Percentiles rank a stretch among this genome's conserved stretches.
phyloP scores from a whole-genome alignment of 2,888 invertebrate species.

The Synanthedon andrenaeformis region DNA sequence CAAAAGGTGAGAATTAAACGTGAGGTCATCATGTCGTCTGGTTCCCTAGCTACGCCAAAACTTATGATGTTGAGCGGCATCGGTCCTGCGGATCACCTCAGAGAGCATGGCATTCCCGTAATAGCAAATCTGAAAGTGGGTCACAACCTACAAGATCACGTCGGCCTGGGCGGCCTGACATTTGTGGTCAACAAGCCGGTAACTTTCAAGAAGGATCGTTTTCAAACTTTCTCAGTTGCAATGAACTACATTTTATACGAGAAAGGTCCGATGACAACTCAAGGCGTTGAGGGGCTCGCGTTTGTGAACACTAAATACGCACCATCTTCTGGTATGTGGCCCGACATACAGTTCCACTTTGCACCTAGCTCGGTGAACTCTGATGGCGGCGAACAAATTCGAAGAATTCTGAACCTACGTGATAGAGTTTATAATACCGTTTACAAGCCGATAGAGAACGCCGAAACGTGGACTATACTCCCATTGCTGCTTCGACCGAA shows the following conservation, averaged over 20 bases:
- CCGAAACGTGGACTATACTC: conserved; percentile 87
- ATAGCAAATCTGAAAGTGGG: conserved; percentile 83
- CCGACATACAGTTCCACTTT: conserved; percentile 90
- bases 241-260: conserved; percentile 86
- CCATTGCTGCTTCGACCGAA: conserved; percentile 86
- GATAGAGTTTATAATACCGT: conserved; percentile 87
- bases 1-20: conserved; percentile 78
- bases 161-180: conserved; percentile 86
- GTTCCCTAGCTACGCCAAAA: conserved; percentile 90
- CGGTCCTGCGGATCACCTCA: conserved; percentile 82
- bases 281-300: conserved; percentile 88
- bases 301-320: conserved; percentile 90
- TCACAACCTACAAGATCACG: conserved; percentile 88
- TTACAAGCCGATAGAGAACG: conserved; percentile 81
- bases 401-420: conserved; percentile 79
- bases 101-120: conserved; percentile 78
- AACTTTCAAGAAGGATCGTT: conserved; percentile 81
- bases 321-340: conserved; percentile 81
- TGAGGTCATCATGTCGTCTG: conserved; percentile 88
- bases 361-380: conserved; percentile 87
- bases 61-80: conserved; percentile 92
- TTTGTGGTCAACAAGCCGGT: conserved; percentile 85
- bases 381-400: conserved; percentile 83
- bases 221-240: conserved; percentile 80
- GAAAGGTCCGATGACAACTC: conserved; percentile 85